Conservation (phyloP, 2,113 vertebrate species). For the Tragelaphus buxtoni region DNA sequence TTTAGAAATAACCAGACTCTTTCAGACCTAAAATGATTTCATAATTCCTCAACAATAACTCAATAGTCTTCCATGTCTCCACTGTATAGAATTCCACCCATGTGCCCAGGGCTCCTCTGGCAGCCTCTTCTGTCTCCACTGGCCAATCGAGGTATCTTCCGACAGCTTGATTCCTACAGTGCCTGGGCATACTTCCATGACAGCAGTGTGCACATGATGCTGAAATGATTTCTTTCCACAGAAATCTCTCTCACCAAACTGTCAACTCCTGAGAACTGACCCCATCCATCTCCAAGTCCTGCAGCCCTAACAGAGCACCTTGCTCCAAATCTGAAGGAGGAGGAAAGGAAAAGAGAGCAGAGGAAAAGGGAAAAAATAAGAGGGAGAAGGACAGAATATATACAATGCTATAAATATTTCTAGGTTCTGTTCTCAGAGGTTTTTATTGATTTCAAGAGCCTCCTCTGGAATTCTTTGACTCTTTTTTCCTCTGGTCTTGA, state of each 20-base stretch:
- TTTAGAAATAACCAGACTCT: background rate
- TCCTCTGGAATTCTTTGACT: background rate
- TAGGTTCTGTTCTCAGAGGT: background rate
- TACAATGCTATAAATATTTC: background rate
- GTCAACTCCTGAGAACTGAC: background rate
- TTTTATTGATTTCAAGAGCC: background rate
- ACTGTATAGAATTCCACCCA: background rate
- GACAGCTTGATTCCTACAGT: background rate
- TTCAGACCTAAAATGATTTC: background rate
- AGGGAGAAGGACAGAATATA: background rate
- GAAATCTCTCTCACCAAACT: background rate
- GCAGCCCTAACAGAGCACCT: background rate
- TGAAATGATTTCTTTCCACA: background rate
- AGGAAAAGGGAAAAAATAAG: background rate
- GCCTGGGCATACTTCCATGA: background rate
- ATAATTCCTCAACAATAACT: background rate
- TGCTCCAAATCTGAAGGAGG: background rate
- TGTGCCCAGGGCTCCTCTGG: background rate
- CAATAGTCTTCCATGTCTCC: background rate
- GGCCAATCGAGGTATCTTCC: background rate
- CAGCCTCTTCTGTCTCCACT: background rate
- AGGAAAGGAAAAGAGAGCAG: background rate
- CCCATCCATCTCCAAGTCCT: background rate
- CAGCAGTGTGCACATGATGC: background rate
- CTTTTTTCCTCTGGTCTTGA: background rate